Evolutionary conservation across 2,888 invertebrate genomes (phyloP), one percentile per base, ranked within the genome.

Genomic region (Polia nebulosa): DNA sequence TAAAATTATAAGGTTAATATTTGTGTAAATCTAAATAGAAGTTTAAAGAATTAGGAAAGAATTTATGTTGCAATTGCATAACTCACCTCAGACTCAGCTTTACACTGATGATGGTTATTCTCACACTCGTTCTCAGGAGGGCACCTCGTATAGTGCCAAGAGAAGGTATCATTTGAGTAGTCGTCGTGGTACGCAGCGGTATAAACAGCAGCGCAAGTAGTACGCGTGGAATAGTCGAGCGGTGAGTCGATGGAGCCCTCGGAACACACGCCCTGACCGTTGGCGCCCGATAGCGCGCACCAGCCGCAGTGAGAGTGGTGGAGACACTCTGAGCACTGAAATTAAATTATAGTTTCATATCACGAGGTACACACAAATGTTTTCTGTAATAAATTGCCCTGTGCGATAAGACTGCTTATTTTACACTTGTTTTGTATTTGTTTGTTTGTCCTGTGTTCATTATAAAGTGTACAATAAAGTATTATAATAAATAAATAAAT

Each of bases 71-170:
- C 6, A 32, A 52, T 25, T 8, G 8, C 9, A 17, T 9, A 22
- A 53, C 85, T 81, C 70, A 94, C 95, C 92, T 99, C 98, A 4
- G 98, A 98, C 68, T 97, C 96, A 0, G 97, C 96, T 90, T 98
- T 97, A 90, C 99, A 99, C 68, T 97, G 98, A 89, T 99, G 99
- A 91, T 99, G 99, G 5, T 97, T 97, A 90, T 99, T 99, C 51
- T 96, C 95, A 89, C 99, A 99, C 92, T 99, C 99, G 89, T 99
- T 98, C 93, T 99, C 99, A 0, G 98, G 97, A 1, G 99, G 99
- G 88, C 99, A 99, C 52, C 97, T 96, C 0, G 98, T 97, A 87
- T 99, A 99, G 86, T 98, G 97, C 99, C 99, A 99, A 0, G 97
- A 96, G 75, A 97, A 97, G 0, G 95, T 95, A 32, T 96, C 95